Evolutionary conservation across 2,797 vertebrate genomes (phyloP), one percentile per base, ranked within the genome.

Genomic region (Xenentodon cancila): DNA sequence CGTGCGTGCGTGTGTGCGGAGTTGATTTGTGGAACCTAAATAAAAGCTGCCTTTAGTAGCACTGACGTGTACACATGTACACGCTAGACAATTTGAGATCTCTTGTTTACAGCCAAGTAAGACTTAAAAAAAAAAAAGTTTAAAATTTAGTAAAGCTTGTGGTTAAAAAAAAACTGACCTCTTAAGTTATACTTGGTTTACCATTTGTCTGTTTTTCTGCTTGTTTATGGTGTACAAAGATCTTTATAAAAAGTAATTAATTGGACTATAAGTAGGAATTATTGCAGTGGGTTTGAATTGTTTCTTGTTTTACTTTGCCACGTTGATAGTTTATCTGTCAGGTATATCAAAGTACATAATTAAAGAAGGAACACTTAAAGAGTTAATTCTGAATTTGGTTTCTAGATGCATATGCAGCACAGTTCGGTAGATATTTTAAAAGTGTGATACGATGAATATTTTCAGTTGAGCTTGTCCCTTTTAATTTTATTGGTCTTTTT

Each of bases 301-400:
- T 15, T 40, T 40, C 37, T 40, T 40, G 3, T 40, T 13, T 40
- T 8, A 15, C 37, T 40, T 40, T 40, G 5, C 37, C 37, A 40
- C 4, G 37, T 13, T 40, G 37, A 40, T 5, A 15, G 13, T 15
- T 40, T 3, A 40, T 15, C 67, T 50, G 66, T 55, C 20, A 75
- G 42, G 81, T 65, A 81, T 64, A 59, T 59, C 9, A 4, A 70
- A 48, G 63, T 45, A 58, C 68, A 79, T 68, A 81, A 60, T 67
- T 76, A 56, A 54, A 17, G 53, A 64, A 62, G 62, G 21, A 43
- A 64, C 68, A 50, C 22, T 6, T 21, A 7, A 25, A 9, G 40
- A 43, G 40, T 53, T 58, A 22, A 54, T 12, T 37, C 43, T 1
- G 27, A 60, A 0, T 0, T 21, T 18, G 48, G 1, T 15, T 40